Base-by-base conservation (phyloP, 2,888 invertebrate genomes). In the Eueremaeus valkanovi region DNA sequence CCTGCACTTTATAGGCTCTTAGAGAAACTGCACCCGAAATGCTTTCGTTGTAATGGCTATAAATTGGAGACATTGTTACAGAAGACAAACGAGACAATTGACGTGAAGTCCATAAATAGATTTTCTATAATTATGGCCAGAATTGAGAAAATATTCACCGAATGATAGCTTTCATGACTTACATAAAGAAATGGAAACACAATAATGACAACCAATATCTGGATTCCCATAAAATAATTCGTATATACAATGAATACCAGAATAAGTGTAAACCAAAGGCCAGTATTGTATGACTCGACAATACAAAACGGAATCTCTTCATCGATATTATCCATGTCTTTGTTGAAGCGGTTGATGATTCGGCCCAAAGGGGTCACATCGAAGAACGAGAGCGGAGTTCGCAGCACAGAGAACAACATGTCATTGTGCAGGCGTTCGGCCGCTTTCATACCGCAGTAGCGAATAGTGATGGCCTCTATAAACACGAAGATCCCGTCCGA, bases 1-100 rank as follows among this genome's bases (percentile, higher is more conserved):
- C 85, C 80, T 91, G 88, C 51, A 91, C 90, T 45, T 88, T 87
- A 82, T 91, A 96, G 0, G 95, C 95, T 80, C 95, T 87, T 79
- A 96, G 94, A 0, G 91, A 91, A 63, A 89, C 87, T 0, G 91
- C 90, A 21, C 86, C 85, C 3, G 91, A 91, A 73, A 97, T 90
- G 58, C 93, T 94, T 86, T 98, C 97, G 21, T 93, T 91, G 82
- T 98, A 96, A 85, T 95, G 95, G 16, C 95, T 94, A 85, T 95
- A 97, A 81, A 97, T 93, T 0, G 97, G 97, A 40, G 97, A 97
- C 74, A 95, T 87, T 0, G 94, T 92, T 0, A 95, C 90, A 0
- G 95, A 95, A 83, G 95, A 93, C 76, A 98, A 85, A 66, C 98
- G 88, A 85, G 95, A 96, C 80, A 98, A 85, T 83, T 98, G 97